Percentiles rank a stretch among this genome's conserved stretches.
These are phyloP conservation scores for Callospermophilus lateralis DNA, from an alignment of 2,113 vertebrate species.

Conservation along the genomic window DNA sequence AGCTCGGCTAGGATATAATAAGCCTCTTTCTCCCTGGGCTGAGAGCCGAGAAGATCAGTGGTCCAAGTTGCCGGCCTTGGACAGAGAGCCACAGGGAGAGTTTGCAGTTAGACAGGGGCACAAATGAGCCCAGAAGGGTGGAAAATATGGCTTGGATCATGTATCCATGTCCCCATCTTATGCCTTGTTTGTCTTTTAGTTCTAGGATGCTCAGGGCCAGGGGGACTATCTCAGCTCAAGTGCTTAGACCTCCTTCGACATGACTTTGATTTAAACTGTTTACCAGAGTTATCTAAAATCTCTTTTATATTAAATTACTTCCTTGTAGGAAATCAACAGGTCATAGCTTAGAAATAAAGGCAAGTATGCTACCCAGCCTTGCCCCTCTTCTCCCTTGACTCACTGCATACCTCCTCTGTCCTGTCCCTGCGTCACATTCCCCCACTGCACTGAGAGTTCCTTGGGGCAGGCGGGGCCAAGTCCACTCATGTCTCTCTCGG, in stretches of 20 bases:
- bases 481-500: fast-evolving
- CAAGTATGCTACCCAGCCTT: not conserved
- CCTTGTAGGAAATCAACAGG: not conserved
- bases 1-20: not conserved
- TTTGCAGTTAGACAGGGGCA: not conserved
- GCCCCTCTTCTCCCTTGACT: not conserved
- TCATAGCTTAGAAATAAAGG: not conserved
- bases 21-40: constrained; percentile 33
- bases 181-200: not conserved
- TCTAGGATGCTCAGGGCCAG: not conserved
- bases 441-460: not conserved
- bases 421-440: not conserved
- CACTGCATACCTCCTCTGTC: not conserved
- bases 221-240: not conserved
- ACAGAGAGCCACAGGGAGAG: not conserved
- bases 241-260: not conserved
- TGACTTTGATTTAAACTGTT: not conserved
- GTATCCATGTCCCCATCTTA: too few relatives aligned
- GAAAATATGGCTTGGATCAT: not conserved
- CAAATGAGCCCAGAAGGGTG: not conserved
- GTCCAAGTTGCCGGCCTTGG: not conserved
- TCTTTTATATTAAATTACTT: not conserved
- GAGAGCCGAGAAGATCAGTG: not conserved
- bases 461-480: fast-evolving
- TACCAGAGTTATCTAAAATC: not conserved